Conservation (phyloP, 2,888 invertebrate genomes). For the Augochlorella aurata region DNA sequence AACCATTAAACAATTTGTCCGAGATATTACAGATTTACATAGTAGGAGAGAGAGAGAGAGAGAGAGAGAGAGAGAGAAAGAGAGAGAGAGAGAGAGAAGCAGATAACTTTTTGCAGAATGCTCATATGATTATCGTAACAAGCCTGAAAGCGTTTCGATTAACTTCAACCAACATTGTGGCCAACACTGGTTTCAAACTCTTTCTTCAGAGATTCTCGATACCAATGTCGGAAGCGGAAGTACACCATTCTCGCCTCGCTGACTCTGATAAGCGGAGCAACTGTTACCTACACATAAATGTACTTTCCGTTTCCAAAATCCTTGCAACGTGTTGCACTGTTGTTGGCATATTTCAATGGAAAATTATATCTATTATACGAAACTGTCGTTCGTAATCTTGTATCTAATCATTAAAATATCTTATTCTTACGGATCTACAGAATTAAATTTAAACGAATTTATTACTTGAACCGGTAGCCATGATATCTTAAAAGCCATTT, state of each 20-base stretch:
- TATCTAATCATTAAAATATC: neutral
- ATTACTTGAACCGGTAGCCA: neutral
- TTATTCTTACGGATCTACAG: no score
- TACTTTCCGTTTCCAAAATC: constrained; percentile 59
- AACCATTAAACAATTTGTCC: neutral
- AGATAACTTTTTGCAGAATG: constrained; percentile 10
- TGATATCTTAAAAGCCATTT: neutral
- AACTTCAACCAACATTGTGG: constrained; percentile 40
- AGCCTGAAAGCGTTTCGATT: constrained; percentile 32
- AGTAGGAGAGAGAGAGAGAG: neutral
- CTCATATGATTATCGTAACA: constrained; percentile 21
- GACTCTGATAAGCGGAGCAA: constrained; percentile 60
- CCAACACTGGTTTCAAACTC: constrained; percentile 54
- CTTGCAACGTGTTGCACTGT: constrained; percentile 17
- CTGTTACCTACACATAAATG: constrained; percentile 55
- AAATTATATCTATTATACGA: constrained; percentile 23
- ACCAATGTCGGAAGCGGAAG: constrained; percentile 66
- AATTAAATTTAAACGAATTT: neutral
- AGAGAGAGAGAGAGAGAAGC: neutral
- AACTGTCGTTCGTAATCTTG: neutral
- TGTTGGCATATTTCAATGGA: neutral
- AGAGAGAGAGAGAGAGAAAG: neutral
- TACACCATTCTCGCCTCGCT: constrained; percentile 65
- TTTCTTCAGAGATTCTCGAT: constrained; percentile 66
- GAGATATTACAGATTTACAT: neutral